phyloP scores from a whole-genome alignment of 1,140 invertebrate genomes.

The Heterodera schachtii region DNA sequence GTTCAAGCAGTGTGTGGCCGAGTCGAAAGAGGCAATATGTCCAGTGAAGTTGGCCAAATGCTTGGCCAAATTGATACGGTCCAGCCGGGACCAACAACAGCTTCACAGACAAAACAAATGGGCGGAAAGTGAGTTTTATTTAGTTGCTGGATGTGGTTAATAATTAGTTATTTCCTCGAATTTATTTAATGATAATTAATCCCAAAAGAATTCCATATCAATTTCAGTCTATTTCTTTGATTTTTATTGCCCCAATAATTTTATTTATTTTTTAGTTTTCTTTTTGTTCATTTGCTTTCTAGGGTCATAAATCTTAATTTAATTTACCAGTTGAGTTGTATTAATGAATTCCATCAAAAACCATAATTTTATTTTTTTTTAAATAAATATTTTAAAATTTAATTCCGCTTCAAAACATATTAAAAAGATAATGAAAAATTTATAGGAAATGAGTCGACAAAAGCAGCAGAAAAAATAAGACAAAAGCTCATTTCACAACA shows the following conservation, averaged over 20 bases:
- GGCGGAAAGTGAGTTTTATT: background rate
- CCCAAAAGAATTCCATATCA: too few species aligned
- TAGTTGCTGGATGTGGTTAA: background rate
- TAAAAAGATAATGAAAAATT: background rate
- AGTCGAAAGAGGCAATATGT: background rate
- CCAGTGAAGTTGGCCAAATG: constrained; percentile 23
- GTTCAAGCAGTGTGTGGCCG: constrained; percentile 20
- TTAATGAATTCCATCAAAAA: too few species aligned
- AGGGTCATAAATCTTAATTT: too few species aligned
- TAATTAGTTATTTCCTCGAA: too few species aligned
- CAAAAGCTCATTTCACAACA: background rate
- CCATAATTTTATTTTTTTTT: too few species aligned
- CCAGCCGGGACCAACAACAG: background rate
- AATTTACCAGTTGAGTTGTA: too few species aligned
- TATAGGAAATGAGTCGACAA: background rate
- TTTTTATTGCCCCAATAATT: too few species aligned
- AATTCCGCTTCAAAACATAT: background rate
- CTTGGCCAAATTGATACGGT: constrained; percentile 15
- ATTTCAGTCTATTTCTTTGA: too few species aligned
- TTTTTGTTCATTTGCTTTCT: too few species aligned
- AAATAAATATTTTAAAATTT: too few species aligned
- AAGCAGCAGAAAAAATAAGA: background rate
- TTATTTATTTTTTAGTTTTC: too few species aligned
- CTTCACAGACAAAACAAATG: background rate
- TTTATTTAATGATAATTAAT: too few species aligned